A percentile compares a stretch with the other conserved stretches of the same genome.
phyloP scores from a whole-genome alignment of 2,888 invertebrate genomes.

The Aplocera efformata region DNA sequence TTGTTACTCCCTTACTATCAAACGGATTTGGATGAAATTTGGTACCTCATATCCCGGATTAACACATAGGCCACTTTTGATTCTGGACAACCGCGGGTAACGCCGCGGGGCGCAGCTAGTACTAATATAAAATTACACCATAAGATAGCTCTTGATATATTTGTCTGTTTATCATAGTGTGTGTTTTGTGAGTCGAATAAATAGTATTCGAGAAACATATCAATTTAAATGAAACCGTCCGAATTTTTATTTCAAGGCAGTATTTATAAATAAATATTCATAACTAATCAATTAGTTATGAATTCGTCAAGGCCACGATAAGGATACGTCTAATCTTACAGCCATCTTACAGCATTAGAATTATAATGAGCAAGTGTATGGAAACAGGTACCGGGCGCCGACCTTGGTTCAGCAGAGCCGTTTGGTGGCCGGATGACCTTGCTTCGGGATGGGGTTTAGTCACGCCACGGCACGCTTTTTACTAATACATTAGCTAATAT shows the following conservation, averaged over 20 bases:
- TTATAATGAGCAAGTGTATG: slow-evolving; percentile 39
- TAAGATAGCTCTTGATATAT: too few relatives aligned
- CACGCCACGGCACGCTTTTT: slow-evolving; percentile 51
- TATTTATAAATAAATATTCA: not conserved
- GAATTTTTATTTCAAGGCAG: not conserved
- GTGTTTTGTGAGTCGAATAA: too few relatives aligned
- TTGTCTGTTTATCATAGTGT: too few relatives aligned
- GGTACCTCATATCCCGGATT: too few relatives aligned
- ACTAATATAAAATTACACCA: too few relatives aligned
- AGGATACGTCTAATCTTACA: slow-evolving; percentile 34
- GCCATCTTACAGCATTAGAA: slow-evolving; percentile 36
- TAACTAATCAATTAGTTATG: slow-evolving; percentile 6
- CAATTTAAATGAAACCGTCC: too few relatives aligned
- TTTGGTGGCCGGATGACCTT: slow-evolving; percentile 67
- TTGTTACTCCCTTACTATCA: too few relatives aligned
- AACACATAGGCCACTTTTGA: too few relatives aligned
- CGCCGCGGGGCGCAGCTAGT: too few relatives aligned
- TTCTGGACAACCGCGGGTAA: too few relatives aligned
- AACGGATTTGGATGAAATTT: too few relatives aligned
- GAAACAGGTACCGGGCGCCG: slow-evolving; percentile 41
- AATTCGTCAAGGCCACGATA: slow-evolving; percentile 16
- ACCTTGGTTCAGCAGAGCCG: slow-evolving; percentile 60
- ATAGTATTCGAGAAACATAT: too few relatives aligned
- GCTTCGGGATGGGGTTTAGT: slow-evolving; percentile 62
- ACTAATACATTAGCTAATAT: slow-evolving; percentile 24